A percentile compares a stretch with the other conserved stretches of the same genome.
These are phyloP conservation scores for Sebastes dallii DNA, from an alignment of 2,797 vertebrate species.

Conservation along the genomic window DNA sequence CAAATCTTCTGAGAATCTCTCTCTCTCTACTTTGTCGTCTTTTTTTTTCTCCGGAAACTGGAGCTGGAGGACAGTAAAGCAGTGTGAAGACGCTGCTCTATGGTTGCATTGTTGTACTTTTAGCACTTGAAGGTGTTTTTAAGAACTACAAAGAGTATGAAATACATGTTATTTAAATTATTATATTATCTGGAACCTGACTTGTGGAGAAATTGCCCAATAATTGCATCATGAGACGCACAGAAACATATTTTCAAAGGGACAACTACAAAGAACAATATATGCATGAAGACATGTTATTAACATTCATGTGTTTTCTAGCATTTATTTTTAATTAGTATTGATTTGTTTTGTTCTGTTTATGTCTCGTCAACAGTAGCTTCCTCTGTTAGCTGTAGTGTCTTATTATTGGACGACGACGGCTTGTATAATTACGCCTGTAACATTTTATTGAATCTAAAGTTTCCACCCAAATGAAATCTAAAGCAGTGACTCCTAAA, in stretches of 20 bases:
- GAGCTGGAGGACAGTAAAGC: neutral
- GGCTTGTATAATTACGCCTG: accelerated
- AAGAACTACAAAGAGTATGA: neutral
- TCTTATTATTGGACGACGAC: neutral
- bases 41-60: neutral
- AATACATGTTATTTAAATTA: neutral
- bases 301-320: neutral
- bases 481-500: neutral
- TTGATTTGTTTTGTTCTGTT: neutral
- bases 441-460: neutral
- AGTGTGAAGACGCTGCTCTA: neutral
- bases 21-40: neutral
- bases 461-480: neutral
- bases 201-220: neutral
- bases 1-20: constrained; percentile 27
- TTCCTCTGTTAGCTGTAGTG: neutral
- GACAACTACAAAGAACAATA: neutral
- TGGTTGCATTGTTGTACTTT: neutral
- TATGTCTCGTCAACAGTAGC: neutral
- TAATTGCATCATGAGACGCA: neutral
- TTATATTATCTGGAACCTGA: neutral
- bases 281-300: neutral
- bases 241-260: neutral
- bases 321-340: neutral
- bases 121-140: neutral